Base-by-base conservation (phyloP, 92 coral and sea anemone species). In the Virgularia gustaviana region DNA sequence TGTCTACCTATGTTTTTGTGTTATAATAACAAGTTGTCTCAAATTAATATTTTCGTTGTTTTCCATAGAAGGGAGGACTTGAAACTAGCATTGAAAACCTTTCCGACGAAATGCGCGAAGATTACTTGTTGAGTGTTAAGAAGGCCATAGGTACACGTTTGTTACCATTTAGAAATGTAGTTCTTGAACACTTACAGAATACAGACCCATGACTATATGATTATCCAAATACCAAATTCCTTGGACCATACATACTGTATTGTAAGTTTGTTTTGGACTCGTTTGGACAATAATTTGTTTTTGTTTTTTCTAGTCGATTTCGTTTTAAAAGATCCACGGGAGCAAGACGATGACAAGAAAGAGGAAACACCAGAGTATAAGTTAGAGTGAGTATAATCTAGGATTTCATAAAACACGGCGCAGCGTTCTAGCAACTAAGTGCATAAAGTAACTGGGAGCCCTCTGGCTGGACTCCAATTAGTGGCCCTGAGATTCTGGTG, bases 41-140 rank as follows among this genome's bases (percentile, higher is more conserved):
- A 36, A 4, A 33, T n/a, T 11, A 6, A 0, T 16, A 31, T 25
- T 63, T 38, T 36, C n/a, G n/a, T n/a, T n/a, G n/a, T 29, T 25
- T 68, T 33, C 51, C 19, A 35, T 34, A 5, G n/a, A 66, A 91
- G 98, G 90, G 85, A 81, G 98, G 98, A 10, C 81, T 86, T 62
- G 98, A 89, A 64, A 51, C 83, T 18, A 86, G 98, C 36, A 92
- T 92, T 36, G 96, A 92, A 82, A 92, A 87, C 79, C 90, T 92
- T 25, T 92, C 98, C 35, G 98, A 92, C 84, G 98, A 92, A 88
- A 92, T 92, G 98, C 90, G 88, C 52, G 98, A 92, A 73, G 98
- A 92, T 60, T 92, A 92, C 63, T 66, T 92, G 44, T 85, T 92
- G 32, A 92, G 98, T 85, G 98, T 92, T 29, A 92, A 92, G 73